Evolutionary conservation across 2,888 invertebrate species (phyloP), one percentile per base, ranked within the genome.

Genomic region (Cataglyphis albicans): DNA sequence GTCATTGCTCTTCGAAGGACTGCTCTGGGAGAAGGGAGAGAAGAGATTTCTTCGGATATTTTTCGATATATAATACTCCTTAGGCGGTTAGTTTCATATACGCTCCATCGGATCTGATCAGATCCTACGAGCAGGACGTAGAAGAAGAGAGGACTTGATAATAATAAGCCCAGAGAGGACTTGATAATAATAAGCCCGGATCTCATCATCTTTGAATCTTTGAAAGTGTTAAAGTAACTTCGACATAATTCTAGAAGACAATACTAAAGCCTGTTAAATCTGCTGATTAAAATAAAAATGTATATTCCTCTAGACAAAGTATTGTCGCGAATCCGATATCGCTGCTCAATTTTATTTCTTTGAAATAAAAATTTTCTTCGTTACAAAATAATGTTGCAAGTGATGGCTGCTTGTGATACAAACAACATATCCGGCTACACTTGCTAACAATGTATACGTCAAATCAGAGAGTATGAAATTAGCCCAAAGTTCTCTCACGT

Each of bases 51-150:
- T 88, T 87, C 82, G 67, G 84, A 90, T 90, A 90, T 90, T 92
- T 92, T 91, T 91, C 91, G 93, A 93, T 92, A 92, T 92, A 93
- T 92, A 93, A 94, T 94, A 92, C 93, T 90, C 90, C n/a, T 52
- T 90, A 92, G 92, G 93, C 91, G 93, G 94, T 94, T 93, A 94
- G 93, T 92, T 91, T 87, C 90, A 89, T 91, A 91, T 87, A 91
- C 93, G 94, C 92, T 91, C 92, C 92, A 92, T 93, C 93, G 85
- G 87, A 82, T 91, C 89, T 91, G 90, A 93, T 93, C 91, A 93
- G 84, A 90, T 90, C 88, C 73, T 90, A 89, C 90, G 87, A 89
- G 88, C 38, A 57, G 52, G 85, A 76, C 64, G 81, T 74, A 86
- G 84, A 87, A 83, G 76, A 84, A 83, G 87, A 85, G 84, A 88